Base-by-base conservation (phyloP, 2,113 vertebrate species). In the Leuciscus idus region DNA sequence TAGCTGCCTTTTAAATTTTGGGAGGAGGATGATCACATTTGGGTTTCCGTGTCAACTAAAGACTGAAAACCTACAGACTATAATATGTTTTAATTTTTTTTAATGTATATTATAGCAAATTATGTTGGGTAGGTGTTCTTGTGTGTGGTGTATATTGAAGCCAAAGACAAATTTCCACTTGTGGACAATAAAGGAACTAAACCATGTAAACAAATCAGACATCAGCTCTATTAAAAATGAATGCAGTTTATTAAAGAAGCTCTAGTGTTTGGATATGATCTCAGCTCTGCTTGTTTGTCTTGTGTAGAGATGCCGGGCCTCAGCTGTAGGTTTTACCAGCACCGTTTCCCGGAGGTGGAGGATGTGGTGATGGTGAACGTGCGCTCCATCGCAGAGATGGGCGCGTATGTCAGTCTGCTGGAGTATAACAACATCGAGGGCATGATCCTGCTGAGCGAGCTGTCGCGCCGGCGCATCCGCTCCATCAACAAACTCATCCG, bases 321-420 rank as follows among this genome's bases (percentile, higher is more conserved):
- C 93, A 99, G 97, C 91, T 99, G 98, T 96, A 95, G 98, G 87
- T 99, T 99, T 92, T 99, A 99, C 94, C 97, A 99, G 62, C 98
- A 99, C 91, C 97, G 96, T 90, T 99, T 99, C 93, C 98, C 98
- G 3, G 98, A 99, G 90, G 98, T 99, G 92, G 98, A 99, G 88
- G 98, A 99, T 92, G 98, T 99, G 0, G 98, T 99, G 89, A 99
- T 99, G 98, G 98, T 99, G 87, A 99, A 99, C 0, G 98, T 99
- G 28, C 93, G 98, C 26, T 98, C 98, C 92, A 99, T 99, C 88
- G 98, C 98, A 0, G 98, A 99, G 92, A 99, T 99, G 98, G 98
- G 98, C 0, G 98, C 98, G 81, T 99, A 99, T 0, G 98, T 99
- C 92, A 99, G 97, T 95, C 95, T 99, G 15, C 87, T 99, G 92